These are phyloP conservation scores for Papilio polyxenes DNA, from an alignment of 1,140 invertebrate genomes.

Conservation along the genomic window DNA sequence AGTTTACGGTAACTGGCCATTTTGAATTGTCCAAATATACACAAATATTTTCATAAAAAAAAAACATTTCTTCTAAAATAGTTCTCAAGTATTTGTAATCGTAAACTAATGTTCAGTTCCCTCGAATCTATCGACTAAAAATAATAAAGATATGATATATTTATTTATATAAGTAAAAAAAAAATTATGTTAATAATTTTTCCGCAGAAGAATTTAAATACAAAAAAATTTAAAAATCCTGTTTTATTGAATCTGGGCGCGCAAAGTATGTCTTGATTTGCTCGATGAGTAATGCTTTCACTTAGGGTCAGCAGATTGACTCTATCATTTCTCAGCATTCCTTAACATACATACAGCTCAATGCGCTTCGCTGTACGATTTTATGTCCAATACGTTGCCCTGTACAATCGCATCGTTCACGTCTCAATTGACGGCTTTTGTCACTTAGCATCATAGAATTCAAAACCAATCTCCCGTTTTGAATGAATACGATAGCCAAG, in stretches of 20 bases:
- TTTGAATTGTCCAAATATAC: not conserved
- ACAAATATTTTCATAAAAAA: not conserved
- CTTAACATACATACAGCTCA: not conserved
- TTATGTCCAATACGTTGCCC: constrained; percentile 34
- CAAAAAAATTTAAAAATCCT: not conserved
- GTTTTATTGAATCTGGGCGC: not conserved
- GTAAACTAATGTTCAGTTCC: too few relatives aligned
- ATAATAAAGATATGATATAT: too few relatives aligned
- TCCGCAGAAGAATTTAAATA: too few relatives aligned
- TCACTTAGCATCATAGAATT: constrained; percentile 53
- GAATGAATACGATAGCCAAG: not conserved
- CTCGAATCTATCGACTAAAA: too few relatives aligned
- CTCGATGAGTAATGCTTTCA: not conserved
- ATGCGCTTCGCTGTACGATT: not conserved
- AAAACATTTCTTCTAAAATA: too few relatives aligned
- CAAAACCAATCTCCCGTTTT: constrained; percentile 11
- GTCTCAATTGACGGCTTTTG: constrained; percentile 60
- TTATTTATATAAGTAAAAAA: too few relatives aligned
- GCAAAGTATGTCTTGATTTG: constrained; percentile 1
- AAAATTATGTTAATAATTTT: too few relatives aligned
- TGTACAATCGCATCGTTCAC: constrained; percentile 63
- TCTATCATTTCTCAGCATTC: constrained; percentile 45
- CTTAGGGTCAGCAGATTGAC: constrained; percentile 7
- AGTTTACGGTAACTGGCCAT: not conserved
- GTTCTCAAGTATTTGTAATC: too few relatives aligned